These are phyloP conservation scores for Archocentrus centrarchus DNA, from an alignment of 2,113 vertebrate genomes.

Conservation along the genomic window DNA sequence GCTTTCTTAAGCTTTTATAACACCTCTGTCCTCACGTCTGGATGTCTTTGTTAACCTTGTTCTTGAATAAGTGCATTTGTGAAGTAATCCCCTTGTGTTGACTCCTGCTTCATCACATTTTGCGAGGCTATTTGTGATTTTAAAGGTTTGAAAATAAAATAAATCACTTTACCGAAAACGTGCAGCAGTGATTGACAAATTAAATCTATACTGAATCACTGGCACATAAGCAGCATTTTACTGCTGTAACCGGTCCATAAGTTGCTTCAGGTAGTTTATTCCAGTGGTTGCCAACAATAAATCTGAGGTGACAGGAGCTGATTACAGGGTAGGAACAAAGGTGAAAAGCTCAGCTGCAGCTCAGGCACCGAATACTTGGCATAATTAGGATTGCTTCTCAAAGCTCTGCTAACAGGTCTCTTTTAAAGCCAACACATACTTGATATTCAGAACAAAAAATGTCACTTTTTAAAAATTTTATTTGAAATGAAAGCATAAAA, in stretches of 20 bases:
- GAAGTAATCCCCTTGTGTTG: neutral
- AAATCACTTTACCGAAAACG: neutral
- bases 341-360: neutral
- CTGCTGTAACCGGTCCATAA: neutral
- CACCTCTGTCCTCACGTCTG: no score
- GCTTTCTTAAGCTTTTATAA: no score
- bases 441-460: neutral
- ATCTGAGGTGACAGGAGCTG: neutral
- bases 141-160: neutral
- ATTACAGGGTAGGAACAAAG: neutral
- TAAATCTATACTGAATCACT: neutral
- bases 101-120: neutral
- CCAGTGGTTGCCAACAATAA: neutral
- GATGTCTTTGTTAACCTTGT: neutral
- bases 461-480: neutral
- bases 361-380: conserved; percentile 11
- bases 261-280: neutral
- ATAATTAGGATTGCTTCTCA: neutral
- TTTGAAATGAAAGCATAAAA: neutral
- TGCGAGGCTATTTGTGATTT: neutral
- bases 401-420: neutral
- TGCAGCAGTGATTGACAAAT: neutral
- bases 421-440: neutral
- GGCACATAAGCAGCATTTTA: neutral
- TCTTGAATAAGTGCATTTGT: no score